These are phyloP conservation scores for Microtus montanus DNA, from an alignment of 2,113 vertebrate genomes.

Conservation along the genomic window DNA sequence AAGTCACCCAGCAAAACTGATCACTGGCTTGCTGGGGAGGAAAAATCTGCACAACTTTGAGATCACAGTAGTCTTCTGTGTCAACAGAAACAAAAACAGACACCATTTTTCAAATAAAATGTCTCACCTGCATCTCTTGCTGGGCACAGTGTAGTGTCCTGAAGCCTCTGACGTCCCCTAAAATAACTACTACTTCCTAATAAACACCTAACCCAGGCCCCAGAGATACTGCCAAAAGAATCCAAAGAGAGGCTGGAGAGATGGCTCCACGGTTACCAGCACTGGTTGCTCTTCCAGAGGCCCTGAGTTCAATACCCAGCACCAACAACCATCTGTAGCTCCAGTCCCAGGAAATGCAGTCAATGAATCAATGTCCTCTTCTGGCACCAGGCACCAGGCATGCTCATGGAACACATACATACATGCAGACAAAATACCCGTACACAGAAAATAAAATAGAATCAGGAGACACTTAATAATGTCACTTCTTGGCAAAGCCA, in stretches of 20 bases:
- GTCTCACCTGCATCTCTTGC: background rate
- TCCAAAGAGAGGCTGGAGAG: background rate
- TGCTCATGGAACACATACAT: background rate
- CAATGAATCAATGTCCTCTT: background rate
- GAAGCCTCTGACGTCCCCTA: background rate
- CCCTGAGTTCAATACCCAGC: background rate
- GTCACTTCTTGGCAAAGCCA: constrained; percentile 16
- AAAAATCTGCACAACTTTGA: background rate
- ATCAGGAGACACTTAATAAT: background rate
- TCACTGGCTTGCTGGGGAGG: background rate
- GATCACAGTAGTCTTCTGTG: background rate
- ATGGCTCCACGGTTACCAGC: background rate
- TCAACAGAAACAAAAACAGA: background rate
- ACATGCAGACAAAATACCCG: background rate
- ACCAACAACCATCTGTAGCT: background rate
- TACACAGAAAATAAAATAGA: background rate
- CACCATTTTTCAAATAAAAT: background rate
- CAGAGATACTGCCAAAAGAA: background rate
- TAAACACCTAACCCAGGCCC: background rate
- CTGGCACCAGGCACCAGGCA: background rate
- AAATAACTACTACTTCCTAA: background rate
- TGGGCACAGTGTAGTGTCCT: background rate
- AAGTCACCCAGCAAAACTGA: background rate
- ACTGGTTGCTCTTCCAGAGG: background rate
- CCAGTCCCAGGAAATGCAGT: background rate